Evolutionary conservation across 2,113 vertebrate genomes (phyloP), one percentile per base, ranked within the genome.

Genomic region (Ceyx melanurus): DNA sequence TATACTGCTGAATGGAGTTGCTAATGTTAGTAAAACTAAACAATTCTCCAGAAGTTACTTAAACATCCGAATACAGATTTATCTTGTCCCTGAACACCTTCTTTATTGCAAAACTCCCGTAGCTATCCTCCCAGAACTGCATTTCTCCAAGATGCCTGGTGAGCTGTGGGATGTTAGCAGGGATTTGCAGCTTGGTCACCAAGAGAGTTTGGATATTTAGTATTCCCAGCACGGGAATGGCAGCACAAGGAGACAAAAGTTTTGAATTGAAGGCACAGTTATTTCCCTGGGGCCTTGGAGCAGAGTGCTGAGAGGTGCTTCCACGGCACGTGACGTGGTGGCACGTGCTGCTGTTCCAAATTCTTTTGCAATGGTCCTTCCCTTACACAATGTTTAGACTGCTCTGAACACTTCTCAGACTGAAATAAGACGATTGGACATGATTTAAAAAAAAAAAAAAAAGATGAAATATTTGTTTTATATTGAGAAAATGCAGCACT

Each of bases 31-130:
- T 72, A 70, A 51, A 91, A 61, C 76, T 53, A 64, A 94, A 81
- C 82, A 95, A 48, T 56, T 31, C 42, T 90, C 66, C 57, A 93
- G 81, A 88, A 95, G 83, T 72, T 19, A 92, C 82, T 89, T 90
- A 82, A 89, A 71, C 85, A 25, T 46, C 79, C 5, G 9, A 77
- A 54, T 26, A 26, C 1, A 10, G 76, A 23, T 31, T 86, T n/a
- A 48, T 43, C 43, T 45, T 66, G 10, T 42, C 17, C 51, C 5
- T 19, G 31, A 74, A 42, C 31, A 35, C 14, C 3, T 66, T 64
- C 66, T 65, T 79, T 60, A 45, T 45, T 45, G 15, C 14, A 45
- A 45, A 45, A 61, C 8, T 54, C 50, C 9, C n/a, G 35, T 28
- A 26, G 6, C 19, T 68, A 5, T 66, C 43, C 28, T 77, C 0